Percentiles rank a stretch among this genome's conserved stretches.
Conservation (phyloP, 2,113 vertebrate genomes). For the Grammomys surdaster region DNA sequence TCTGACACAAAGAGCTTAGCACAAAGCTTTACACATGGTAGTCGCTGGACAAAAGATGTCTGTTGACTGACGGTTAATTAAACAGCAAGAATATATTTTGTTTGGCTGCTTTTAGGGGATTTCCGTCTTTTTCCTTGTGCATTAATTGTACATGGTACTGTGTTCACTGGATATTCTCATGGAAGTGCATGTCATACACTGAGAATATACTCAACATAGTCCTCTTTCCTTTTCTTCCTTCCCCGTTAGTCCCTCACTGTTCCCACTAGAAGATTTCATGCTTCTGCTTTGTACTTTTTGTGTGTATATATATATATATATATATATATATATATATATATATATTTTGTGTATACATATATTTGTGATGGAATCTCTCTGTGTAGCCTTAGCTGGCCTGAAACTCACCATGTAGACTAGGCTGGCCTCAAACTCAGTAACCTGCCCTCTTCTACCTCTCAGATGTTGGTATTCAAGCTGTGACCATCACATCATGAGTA, state of each 20-base stretch:
- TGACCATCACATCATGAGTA: neutral
- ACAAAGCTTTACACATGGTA: neutral
- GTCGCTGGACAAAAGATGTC: neutral
- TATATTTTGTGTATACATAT: too few relatives aligned
- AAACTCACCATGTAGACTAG: neutral
- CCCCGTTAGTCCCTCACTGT: neutral
- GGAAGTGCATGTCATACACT: neutral
- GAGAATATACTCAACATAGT: neutral
- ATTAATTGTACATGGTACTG: neutral
- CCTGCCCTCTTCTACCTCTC: neutral
- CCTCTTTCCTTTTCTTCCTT: neutral
- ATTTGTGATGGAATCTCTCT: neutral
- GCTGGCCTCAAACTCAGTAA: neutral
- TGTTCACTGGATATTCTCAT: neutral
- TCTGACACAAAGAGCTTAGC: neutral
- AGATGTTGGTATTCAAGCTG: neutral
- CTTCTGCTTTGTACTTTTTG: neutral
- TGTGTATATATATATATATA: too few relatives aligned
- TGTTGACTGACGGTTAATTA: neutral
- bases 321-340: too few relatives aligned
- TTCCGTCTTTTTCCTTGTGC: neutral
- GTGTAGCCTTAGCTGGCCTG: neutral
- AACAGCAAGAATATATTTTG: neutral
- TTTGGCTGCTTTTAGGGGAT: neutral
- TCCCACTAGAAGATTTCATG: too few relatives aligned